Evolutionary conservation across 2,797 vertebrate genomes (phyloP), one percentile per base, ranked within the genome.

Genomic region (Arnoldichthys spilopterus): DNA sequence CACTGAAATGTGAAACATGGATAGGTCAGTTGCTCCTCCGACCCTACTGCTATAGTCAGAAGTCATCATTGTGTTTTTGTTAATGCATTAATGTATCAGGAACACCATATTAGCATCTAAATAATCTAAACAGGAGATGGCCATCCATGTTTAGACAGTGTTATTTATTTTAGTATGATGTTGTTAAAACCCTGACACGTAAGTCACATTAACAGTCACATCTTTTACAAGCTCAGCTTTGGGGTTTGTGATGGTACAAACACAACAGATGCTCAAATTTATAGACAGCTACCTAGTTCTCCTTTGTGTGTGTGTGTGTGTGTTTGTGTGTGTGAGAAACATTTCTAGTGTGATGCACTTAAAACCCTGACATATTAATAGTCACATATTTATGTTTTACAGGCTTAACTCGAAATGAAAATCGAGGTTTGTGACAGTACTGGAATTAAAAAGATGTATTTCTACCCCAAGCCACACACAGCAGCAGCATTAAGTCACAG

Each of bases 401-500:
- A 11, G 67, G 47, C 47, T 32, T 34, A 70, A 70, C 45, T 53
- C 13, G 51, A 66, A 66, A 66, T 66, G 59, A 28, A 66, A 53
- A 56, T 51, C 3, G 26, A 61, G 37, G 59, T 69, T 67, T 78
- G 43, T 76, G 72, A 70, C 78, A 53, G 68, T 24, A 64, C 28
- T 43, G 47, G 49, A 72, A 76, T 67, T 66, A 74, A 40, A 45
- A 24, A 30, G 68, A 64, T 78, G 68, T 32, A 34, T 76, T 78
- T 77, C 16, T 78, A 67, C 32, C 59, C 37, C 28, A 40, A 76
- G 43, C 59, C 20, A 64, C 56, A 82, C 53, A 80, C 76, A 80
- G 59, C 43, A 71, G 32, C 72, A 71, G 67, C 59, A 53, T 74
- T 45, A 79, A 73, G 68, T 67, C 30, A 37, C 9, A 72, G 61